Conservation (phyloP, 2,888 invertebrate species). For the Dolichopus griseipennis region DNA sequence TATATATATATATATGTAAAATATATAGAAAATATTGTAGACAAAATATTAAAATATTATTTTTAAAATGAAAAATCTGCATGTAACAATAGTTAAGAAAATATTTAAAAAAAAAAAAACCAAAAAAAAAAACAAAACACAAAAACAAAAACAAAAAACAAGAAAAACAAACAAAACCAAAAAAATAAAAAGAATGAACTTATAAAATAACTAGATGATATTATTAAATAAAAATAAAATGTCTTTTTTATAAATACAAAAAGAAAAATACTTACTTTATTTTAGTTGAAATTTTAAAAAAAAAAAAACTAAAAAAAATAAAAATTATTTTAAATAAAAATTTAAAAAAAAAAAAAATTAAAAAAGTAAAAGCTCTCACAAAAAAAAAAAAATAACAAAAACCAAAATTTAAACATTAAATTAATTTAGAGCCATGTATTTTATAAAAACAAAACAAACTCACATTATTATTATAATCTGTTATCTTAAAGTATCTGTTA, state of each 20-base stretch:
- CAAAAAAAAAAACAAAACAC: neutral
- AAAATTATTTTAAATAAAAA: no score
- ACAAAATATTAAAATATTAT: neutral
- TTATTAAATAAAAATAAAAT: neutral
- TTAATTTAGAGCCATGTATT: no score
- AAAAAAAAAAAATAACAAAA: no score
- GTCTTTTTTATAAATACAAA: conserved; percentile 1
- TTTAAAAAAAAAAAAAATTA: no score
- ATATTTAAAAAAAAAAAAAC: neutral
- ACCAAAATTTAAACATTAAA: no score
- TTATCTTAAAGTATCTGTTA: no score
- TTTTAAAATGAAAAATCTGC: neutral
- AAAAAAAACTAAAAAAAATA: no score
- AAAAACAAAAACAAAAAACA: neutral
- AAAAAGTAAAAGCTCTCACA: no score
- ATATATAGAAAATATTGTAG: neutral
- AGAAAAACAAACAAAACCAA: neutral
- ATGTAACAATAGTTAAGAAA: conserved; percentile 1
- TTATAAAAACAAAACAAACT: no score
- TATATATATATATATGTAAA: neutral
- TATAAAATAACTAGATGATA: conserved; percentile 3
- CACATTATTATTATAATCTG: no score
- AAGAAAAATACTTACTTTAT: neutral
- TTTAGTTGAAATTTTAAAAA: no score
- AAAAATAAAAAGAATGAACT: neutral